phyloP scores from a whole-genome alignment of 2,113 vertebrate species.

The Cygnus atratus region DNA sequence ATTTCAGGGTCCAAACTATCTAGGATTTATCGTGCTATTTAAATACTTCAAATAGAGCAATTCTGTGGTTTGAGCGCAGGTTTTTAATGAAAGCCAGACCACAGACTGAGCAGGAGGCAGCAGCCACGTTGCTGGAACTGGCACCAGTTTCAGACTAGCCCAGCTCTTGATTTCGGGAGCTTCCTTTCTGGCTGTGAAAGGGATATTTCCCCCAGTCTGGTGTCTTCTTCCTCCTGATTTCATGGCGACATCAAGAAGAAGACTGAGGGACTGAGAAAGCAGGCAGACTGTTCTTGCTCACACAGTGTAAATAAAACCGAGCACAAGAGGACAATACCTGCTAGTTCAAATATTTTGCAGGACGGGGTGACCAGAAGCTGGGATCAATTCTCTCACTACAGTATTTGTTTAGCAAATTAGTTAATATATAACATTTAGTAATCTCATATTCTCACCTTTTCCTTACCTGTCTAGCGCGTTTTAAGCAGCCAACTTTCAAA shows the following conservation, averaged over 20 bases:
- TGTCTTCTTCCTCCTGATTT: neutral
- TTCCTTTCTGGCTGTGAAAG: neutral
- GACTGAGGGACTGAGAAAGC: neutral
- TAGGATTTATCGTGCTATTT: neutral
- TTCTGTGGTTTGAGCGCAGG: neutral
- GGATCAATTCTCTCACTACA: fast-evolving
- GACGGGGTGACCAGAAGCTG: neutral
- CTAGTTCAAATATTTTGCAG: neutral
- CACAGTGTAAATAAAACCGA: neutral
- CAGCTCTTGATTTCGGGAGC: neutral
- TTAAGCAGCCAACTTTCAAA: neutral
- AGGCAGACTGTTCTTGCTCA: neutral
- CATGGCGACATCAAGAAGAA: fast-evolving
- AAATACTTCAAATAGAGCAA: neutral
- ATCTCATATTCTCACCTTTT: neutral
- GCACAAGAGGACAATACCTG: fast-evolving
- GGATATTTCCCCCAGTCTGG: fast-evolving
- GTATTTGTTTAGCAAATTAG: neutral
- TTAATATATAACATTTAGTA: neutral
- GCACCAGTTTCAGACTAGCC: neutral
- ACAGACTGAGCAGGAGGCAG: neutral
- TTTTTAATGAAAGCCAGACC: neutral
- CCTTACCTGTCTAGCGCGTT: neutral
- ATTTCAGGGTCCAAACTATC: neutral
- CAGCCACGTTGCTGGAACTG: neutral